A percentile compares a stretch with the other conserved stretches of the same genome.
phyloP scores from a whole-genome alignment of 1,140 invertebrate genomes.

The Adoxophyes honmai region DNA sequence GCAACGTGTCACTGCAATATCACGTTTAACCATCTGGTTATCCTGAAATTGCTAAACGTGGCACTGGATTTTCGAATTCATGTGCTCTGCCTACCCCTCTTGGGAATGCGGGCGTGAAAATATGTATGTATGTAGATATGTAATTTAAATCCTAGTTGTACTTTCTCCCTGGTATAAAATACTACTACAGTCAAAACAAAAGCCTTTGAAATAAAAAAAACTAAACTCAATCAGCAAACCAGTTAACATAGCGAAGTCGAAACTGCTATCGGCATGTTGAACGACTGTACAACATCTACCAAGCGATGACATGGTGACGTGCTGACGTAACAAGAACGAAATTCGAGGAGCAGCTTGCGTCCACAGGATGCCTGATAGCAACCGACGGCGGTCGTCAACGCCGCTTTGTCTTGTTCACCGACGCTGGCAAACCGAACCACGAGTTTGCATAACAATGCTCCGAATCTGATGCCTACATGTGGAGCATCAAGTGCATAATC shows the following conservation, averaged over 20 bases:
- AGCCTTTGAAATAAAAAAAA: not conserved
- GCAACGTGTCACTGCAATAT: no score
- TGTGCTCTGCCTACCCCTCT: no score
- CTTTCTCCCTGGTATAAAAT: no score
- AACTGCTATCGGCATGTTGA: conserved; percentile 11
- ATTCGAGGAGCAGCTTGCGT: conserved; percentile 40
- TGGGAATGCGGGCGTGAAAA: no score
- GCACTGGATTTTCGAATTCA: no score
- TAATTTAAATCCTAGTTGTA: no score
- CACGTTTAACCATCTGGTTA: no score
- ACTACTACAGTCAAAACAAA: no score
- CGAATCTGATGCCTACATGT: conserved; percentile 54
- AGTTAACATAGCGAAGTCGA: conserved; percentile 3
- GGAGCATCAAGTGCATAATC: conserved; percentile 25
- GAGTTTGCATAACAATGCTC: conserved; percentile 71
- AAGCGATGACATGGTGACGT: conserved; percentile 10
- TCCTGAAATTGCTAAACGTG: no score
- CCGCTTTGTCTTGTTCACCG: conserved; percentile 67
- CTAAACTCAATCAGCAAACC: not conserved
- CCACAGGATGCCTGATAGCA: conserved; percentile 51
- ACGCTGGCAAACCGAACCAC: conserved; percentile 58
- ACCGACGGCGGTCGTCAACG: conserved; percentile 59
- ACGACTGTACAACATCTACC: conserved; percentile 9
- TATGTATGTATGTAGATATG: no score
- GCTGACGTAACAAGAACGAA: conserved; percentile 29